A percentile compares a stretch with the other conserved stretches of the same genome.
Conservation (phyloP, 2,888 invertebrate species). For the Priocnemis perturbator region DNA sequence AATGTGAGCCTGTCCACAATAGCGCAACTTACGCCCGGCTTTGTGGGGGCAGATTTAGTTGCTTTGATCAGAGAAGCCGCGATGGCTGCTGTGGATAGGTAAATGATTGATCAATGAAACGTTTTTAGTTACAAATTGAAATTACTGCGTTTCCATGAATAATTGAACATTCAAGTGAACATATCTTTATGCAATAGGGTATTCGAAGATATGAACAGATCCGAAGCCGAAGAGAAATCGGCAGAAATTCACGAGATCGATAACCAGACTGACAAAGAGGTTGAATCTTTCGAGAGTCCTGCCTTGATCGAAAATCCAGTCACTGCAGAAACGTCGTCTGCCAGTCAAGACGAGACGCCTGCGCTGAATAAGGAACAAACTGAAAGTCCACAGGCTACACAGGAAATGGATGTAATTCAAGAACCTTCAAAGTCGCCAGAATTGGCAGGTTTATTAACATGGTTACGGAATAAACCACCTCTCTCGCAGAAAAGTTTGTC, state of each 20-base stretch:
- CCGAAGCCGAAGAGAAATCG: conserved; percentile 42
- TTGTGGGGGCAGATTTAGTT: conserved; percentile 95
- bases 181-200: conserved; percentile 57
- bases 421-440: conserved; percentile 53
- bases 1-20: conserved; percentile 85
- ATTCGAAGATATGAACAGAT: conserved; percentile 69
- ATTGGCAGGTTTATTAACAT: conserved; percentile 79
- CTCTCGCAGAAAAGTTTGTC: conserved; percentile 80
- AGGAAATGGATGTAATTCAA: conserved; percentile 43
- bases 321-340: conserved; percentile 21
- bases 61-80: conserved; percentile 92
- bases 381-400: conserved; percentile 17
- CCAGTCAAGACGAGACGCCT: conserved; percentile 23
- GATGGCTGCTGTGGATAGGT: conserved; percentile 88
- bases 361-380: conserved; percentile 21
- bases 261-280: conserved; percentile 35
- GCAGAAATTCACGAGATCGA: conserved; percentile 45
- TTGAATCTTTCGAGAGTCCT: conserved; percentile 36
- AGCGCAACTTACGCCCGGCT: conserved; percentile 94
- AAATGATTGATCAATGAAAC: conserved; percentile 14
- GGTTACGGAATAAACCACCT: conserved; percentile 81
- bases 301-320: conserved; percentile 31
- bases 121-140: neutral
- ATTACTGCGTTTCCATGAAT: too few relatives aligned
- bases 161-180: too few relatives aligned